Evolutionary conservation across 2,113 vertebrate species (phyloP).

Genomic region (Ginglymostoma cirratum): DNA sequence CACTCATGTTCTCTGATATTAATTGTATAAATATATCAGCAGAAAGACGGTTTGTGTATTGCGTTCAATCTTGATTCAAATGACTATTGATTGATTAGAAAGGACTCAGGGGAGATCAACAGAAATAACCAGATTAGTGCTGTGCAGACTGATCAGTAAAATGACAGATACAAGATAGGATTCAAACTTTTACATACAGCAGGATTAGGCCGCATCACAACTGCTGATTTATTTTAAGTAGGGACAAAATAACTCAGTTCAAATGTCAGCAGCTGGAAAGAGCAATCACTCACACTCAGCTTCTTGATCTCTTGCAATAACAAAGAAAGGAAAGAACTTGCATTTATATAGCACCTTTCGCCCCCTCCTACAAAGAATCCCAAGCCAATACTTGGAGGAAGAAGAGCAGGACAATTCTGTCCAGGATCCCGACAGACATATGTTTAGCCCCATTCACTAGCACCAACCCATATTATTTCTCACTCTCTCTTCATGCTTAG

Average conservation of each 20-base stretch:
- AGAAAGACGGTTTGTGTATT: neutral
- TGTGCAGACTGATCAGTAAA: neutral
- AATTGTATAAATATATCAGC: conserved; percentile 17
- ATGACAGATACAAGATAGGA: neutral
- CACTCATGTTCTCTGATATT: neutral
- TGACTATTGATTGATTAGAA: neutral
- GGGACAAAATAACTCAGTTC: neutral
- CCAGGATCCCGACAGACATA: no score
- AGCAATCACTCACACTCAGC: neutral
- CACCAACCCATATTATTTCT: no score
- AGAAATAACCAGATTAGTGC: neutral
- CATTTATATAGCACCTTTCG: neutral
- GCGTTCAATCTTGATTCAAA: conserved; percentile 12
- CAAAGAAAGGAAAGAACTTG: neutral
- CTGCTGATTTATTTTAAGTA: neutral
- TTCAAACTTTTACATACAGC: neutral
- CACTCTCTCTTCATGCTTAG: no score
- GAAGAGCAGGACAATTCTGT: no score
- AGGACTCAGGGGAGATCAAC: neutral
- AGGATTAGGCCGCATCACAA: neutral
- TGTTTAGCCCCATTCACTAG: no score
- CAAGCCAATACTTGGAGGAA: neutral
- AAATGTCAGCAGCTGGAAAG: no score
- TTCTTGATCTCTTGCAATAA: neutral
- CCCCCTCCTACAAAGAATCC: neutral